Base-by-base conservation (phyloP, 2,888 invertebrate species). In the Conops quadrifasciatus region DNA sequence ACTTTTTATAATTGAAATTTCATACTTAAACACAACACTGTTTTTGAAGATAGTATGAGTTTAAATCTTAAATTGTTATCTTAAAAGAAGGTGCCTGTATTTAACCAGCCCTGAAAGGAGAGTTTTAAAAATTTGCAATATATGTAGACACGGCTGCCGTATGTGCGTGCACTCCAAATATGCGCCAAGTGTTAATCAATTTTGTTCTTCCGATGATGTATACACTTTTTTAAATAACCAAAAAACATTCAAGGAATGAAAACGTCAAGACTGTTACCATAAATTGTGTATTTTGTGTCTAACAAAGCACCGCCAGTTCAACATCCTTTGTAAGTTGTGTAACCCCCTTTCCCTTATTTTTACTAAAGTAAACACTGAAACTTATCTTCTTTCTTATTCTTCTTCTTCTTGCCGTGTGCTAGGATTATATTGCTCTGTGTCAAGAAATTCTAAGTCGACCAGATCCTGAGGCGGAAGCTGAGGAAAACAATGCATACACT, bases 391-490 rank as follows among this genome's bases (percentile, higher is more conserved):
- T 16, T 58, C 26, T 58, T 58, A 36, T 49, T 65, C 28, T 49
- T 47, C n/a, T 62, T 70, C 63, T 63, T 68, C 68, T 71, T 59
- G 45, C 60, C 56, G n/a, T 68, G 73, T 73, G 72, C 72, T 79
- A 84, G 84, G 84, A 84, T 74, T 84, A 84, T 75, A 84, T 84
- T 80, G 84, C 84, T 76, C 81, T 84, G 60, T 84, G 84, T 80
- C 84, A 84, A 79, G 84, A 84, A 80, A 84, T 84, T 75, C 75
- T 84, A 76, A 84, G 84, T 79, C 84, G 84, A 74, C 84, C 84
- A 70, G 84, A 84, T 80, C 84, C 84, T 63, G 84, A 84, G 65
- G 82, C 82, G 53, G 82, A 82, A 74, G 84, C 79, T 56, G 82
- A 80, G 36, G 82, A 80, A 60, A 76, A 76, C 71, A 71, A 72